These are phyloP conservation scores for Heliconius cydno DNA, from an alignment of 2,888 invertebrate species.

Conservation along the genomic window DNA sequence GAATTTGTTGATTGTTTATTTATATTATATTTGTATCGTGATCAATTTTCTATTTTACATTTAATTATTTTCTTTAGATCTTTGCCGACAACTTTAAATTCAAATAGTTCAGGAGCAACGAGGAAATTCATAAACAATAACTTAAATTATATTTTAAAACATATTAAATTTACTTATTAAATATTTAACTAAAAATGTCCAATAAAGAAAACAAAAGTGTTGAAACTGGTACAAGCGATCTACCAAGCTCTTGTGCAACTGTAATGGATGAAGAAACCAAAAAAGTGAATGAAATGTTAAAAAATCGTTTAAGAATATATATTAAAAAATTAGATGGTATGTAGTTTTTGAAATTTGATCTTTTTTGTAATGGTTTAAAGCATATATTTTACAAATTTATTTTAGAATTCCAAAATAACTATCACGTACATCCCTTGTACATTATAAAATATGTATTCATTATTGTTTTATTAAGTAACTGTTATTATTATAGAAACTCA, in stretches of 20 bases:
- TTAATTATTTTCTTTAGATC: background rate
- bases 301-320: constrained; percentile 77
- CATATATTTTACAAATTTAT: too few relatives aligned
- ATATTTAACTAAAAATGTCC: constrained; percentile 50
- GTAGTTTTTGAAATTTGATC: constrained; percentile 7
- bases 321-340: constrained; percentile 80
- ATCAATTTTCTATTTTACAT: background rate
- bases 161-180: background rate
- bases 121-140: background rate
- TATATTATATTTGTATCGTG: background rate
- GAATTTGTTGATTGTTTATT: background rate
- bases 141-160: background rate
- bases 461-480: background rate
- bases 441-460: background rate
- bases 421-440: too few relatives aligned
- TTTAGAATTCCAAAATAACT: too few relatives aligned
- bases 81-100: background rate
- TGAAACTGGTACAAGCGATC: constrained; percentile 53
- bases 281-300: constrained; percentile 72
- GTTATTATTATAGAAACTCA: constrained; percentile 61
- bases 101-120: background rate
- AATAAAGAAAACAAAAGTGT: constrained; percentile 54
- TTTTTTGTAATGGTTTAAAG: too few relatives aligned
- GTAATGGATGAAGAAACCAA: constrained; percentile 53
- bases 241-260: constrained; percentile 29